A percentile compares a stretch with the other conserved stretches of the same genome.
Conservation (phyloP, 1,140 invertebrate genomes). For the Drosophila saltans region DNA sequence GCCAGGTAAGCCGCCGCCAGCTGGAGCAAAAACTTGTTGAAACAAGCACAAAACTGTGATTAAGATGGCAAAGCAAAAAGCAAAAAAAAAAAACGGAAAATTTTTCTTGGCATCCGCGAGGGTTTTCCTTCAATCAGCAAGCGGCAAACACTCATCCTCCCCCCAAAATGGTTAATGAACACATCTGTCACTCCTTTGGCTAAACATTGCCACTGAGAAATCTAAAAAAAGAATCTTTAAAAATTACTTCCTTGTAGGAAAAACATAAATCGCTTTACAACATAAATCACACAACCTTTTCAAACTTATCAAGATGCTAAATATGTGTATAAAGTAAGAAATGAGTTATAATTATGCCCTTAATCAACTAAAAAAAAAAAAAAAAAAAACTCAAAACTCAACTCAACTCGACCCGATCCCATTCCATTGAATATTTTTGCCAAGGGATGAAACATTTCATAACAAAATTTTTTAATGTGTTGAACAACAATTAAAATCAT, state of each 20-base stretch:
- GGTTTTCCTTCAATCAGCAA: slow-evolving; percentile 2
- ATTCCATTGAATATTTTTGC: too few relatives aligned
- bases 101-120: too few relatives aligned
- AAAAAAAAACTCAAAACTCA: neutral
- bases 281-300: slow-evolving; percentile 21
- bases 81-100: slow-evolving; percentile 4
- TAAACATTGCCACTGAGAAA: neutral
- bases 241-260: slow-evolving; percentile 10
- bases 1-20: slow-evolving; percentile 17
- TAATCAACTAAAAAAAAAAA: slow-evolving; percentile 33
- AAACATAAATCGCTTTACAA: slow-evolving; percentile 18
- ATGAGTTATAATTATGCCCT: slow-evolving; percentile 40
- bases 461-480: slow-evolving; percentile 69
- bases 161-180: slow-evolving; percentile 1
- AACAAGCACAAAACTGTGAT: slow-evolving; percentile 50
- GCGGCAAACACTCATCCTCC: too few relatives aligned
- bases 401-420: neutral
- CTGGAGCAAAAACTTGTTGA: slow-evolving; percentile 21
- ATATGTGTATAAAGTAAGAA: slow-evolving; percentile 1
- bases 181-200: slow-evolving; percentile 10
- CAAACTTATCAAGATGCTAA: slow-evolving; percentile 10
- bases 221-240: slow-evolving; percentile 11
- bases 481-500: slow-evolving; percentile 69
- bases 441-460: slow-evolving; percentile 36
- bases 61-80: slow-evolving; percentile 35